phyloP scores from a whole-genome alignment of 2,888 invertebrate species.

The Macaria liturata region DNA sequence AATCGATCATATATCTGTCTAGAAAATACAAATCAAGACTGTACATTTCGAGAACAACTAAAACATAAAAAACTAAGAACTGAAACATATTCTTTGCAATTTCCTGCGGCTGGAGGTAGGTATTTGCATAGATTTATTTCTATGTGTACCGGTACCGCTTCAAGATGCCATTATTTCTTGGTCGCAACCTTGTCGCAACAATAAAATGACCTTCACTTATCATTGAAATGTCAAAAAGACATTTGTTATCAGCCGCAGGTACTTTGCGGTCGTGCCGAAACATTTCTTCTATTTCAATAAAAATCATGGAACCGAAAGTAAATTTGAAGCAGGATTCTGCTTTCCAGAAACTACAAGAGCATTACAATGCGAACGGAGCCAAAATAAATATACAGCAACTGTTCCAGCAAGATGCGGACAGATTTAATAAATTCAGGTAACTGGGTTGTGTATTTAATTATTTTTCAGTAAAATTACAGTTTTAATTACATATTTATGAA shows the following conservation, averaged over 20 bases:
- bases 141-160: too few species aligned
- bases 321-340: conserved; percentile 83
- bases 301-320: conserved; percentile 73
- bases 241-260: conserved; percentile 65
- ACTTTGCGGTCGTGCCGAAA: conserved; percentile 46
- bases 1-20: too few species aligned
- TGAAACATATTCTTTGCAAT: too few species aligned
- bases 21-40: too few species aligned
- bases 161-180: too few species aligned
- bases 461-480: conserved; percentile 3
- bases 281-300: conserved; percentile 45
- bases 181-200: too few species aligned
- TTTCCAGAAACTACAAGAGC: conserved; percentile 90
- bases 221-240: conserved; percentile 79
- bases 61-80: too few species aligned
- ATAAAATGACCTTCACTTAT: conserved; percentile 68
- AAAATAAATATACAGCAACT: conserved; percentile 92
- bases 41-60: too few species aligned
- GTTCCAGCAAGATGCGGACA: conserved; percentile 90
- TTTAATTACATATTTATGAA: background rate
- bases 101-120: too few species aligned
- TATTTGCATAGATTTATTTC: too few species aligned
- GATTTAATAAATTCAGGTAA: conserved; percentile 96
- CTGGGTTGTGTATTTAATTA: conserved; percentile 26
- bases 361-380: conserved; percentile 87